Percentiles rank a stretch among this genome's conserved stretches.
phyloP scores from a whole-genome alignment of 2,888 invertebrate species.

The Ptychoptera contaminata region DNA sequence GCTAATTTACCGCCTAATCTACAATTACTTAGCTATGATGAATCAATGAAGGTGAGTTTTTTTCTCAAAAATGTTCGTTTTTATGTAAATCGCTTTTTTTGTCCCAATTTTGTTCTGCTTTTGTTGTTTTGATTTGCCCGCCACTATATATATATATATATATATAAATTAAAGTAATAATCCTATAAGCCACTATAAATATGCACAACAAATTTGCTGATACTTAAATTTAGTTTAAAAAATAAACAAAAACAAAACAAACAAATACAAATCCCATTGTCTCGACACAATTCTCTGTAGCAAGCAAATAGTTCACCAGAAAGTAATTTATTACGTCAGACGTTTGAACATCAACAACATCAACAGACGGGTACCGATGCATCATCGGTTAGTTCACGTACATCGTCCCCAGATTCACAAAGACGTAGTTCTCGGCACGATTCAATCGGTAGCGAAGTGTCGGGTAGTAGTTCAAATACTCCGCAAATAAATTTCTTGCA shows the following conservation, averaged over 20 bases:
- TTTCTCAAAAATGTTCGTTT: too few species aligned
- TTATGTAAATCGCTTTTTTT: too few species aligned
- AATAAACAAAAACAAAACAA: too few species aligned
- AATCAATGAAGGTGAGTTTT: slow-evolving; percentile 38
- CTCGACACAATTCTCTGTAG: slow-evolving; percentile 13
- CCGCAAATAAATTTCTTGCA: slow-evolving; percentile 39
- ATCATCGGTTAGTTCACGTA: slow-evolving; percentile 37
- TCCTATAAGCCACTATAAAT: too few species aligned
- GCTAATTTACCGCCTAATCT: slow-evolving; percentile 79
- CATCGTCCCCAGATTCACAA: slow-evolving; percentile 37
- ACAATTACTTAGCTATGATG: slow-evolving; percentile 71
- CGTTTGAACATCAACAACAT: slow-evolving; percentile 9
- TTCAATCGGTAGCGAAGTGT: slow-evolving; percentile 23
- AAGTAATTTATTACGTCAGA: slow-evolving; percentile 23
- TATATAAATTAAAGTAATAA: too few species aligned
- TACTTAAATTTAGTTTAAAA: too few species aligned
- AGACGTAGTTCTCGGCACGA: slow-evolving; percentile 25
- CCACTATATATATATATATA: too few species aligned
- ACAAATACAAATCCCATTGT: too few species aligned
- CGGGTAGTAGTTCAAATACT: slow-evolving; percentile 26
- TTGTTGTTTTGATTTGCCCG: too few species aligned
- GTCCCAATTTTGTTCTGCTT: too few species aligned
- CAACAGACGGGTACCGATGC: slow-evolving; percentile 21
- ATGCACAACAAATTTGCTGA: too few species aligned
- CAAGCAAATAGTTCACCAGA: slow-evolving; percentile 30